These are phyloP conservation scores for Cyprinella venusta DNA, from an alignment of 2,797 vertebrate genomes.

Conservation along the genomic window DNA sequence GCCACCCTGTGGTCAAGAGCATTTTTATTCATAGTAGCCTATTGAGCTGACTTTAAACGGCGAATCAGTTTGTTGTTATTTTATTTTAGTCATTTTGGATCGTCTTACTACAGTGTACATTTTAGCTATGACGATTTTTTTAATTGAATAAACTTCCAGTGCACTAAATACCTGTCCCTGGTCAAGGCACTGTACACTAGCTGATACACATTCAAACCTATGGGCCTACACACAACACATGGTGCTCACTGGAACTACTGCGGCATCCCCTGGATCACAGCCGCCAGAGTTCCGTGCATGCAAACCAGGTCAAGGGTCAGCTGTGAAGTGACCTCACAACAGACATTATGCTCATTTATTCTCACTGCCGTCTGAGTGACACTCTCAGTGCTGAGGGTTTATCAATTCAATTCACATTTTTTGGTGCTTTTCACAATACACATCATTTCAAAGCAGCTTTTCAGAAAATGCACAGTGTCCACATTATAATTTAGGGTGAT, in stretches of 20 bases:
- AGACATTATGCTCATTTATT: neutral
- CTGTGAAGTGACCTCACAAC: constrained; percentile 39
- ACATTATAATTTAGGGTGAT: too few relatives aligned
- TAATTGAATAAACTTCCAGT: neutral
- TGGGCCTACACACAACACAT: neutral
- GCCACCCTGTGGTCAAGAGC: neutral
- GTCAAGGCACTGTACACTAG: neutral
- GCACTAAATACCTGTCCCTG: neutral
- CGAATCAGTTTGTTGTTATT: neutral
- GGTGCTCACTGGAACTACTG: neutral
- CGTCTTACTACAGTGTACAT: neutral
- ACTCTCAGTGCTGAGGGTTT: neutral
- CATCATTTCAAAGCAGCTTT: too few relatives aligned
- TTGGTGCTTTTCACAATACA: too few relatives aligned
- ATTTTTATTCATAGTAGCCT: neutral
- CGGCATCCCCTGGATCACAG: constrained; percentile 5
- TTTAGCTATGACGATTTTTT: neutral
- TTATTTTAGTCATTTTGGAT: neutral
- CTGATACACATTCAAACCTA: neutral
- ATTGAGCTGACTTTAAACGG: neutral
- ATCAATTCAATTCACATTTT: too few relatives aligned
- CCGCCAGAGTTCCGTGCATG: constrained; percentile 46
- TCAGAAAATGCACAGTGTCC: too few relatives aligned
- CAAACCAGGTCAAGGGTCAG: constrained; percentile 53
- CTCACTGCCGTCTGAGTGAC: constrained; percentile 7